Evolutionary conservation across 1,140 invertebrate species (phyloP).

Genomic region (Chrysopa pallens): DNA sequence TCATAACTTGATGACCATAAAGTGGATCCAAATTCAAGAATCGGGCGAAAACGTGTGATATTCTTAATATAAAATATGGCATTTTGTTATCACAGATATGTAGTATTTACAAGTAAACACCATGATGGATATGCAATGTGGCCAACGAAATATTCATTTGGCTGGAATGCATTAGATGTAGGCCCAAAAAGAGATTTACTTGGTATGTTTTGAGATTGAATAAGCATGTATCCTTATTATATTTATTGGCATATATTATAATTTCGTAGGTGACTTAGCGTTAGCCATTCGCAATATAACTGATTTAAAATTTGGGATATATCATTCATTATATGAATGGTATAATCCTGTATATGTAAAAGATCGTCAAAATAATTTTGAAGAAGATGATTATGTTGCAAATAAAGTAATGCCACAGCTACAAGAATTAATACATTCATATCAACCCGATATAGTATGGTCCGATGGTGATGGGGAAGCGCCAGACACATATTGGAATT

Average conservation of each 20-base stretch:
- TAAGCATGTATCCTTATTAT: no score
- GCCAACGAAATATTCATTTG: slow-evolving; percentile 70
- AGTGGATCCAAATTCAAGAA: no score
- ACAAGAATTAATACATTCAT: slow-evolving; percentile 51
- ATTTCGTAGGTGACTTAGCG: slow-evolving; percentile 43
- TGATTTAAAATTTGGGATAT: slow-evolving; percentile 62
- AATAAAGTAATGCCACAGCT: slow-evolving; percentile 58
- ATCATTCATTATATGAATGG: slow-evolving; percentile 85
- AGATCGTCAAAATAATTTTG: slow-evolving; percentile 52
- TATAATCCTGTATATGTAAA: slow-evolving; percentile 68
- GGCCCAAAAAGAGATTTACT: slow-evolving; percentile 71
- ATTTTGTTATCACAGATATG: slow-evolving; percentile 54
- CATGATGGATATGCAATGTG: slow-evolving; percentile 84
- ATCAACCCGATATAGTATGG: slow-evolving; percentile 83
- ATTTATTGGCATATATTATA: neutral
- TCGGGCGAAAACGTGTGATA: no score
- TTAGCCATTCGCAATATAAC: slow-evolving; percentile 43
- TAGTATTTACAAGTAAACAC: slow-evolving; percentile 85
- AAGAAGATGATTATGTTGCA: slow-evolving; percentile 42
- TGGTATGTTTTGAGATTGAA: neutral
- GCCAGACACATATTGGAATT: slow-evolving; percentile 61
- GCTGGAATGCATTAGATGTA: slow-evolving; percentile 79
- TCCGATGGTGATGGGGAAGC: slow-evolving; percentile 86
- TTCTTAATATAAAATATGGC: no score
- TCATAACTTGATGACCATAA: no score